These are phyloP conservation scores for Chaetorhynchus papuensis DNA, from an alignment of 2,113 vertebrate species.

Conservation along the genomic window DNA sequence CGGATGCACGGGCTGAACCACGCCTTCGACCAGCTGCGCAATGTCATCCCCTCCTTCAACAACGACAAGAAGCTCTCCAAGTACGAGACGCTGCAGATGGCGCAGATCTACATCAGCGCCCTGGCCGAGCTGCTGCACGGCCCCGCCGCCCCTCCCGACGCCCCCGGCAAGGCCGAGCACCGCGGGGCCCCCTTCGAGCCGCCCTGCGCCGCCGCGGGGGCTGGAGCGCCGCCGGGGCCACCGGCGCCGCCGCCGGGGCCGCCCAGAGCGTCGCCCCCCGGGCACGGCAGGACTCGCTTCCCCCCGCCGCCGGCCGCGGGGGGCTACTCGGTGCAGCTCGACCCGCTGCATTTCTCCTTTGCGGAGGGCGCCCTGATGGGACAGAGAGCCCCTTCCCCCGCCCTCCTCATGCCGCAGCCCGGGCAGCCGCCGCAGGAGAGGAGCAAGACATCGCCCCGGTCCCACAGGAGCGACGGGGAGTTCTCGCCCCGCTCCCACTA, in stretches of 20 bases:
- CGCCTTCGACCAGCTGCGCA: conserved; percentile 94
- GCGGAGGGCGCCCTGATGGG: conserved; percentile 78
- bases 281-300: conserved; percentile 69
- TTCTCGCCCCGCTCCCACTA: conserved; percentile 94
- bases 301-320: conserved; percentile 50
- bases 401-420: conserved; percentile 63
- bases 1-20: conserved; percentile 96
- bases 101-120: conserved; percentile 96
- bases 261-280: conserved; percentile 5
- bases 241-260: background rate
- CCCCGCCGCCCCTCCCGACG: conserved; percentile 50
- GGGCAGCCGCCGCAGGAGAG: conserved; percentile 63
- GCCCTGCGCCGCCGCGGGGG: background rate
- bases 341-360: conserved; percentile 79
- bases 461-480: conserved; percentile 93
- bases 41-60: conserved; percentile 93
- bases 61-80: conserved; percentile 98
- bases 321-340: conserved; percentile 77
- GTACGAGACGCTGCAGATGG: conserved; percentile 97
- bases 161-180: conserved; percentile 30
- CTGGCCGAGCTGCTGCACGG: conserved; percentile 87
- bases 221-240: background rate
- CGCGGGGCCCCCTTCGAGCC: conserved; percentile 21
- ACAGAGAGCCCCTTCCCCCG: conserved; percentile 73
- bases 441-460: conserved; percentile 85